Percentiles rank a stretch among this genome's conserved stretches.
Evolutionary conservation across 2,113 vertebrate genomes (phyloP).

Genomic region (Archilochus colubris): DNA sequence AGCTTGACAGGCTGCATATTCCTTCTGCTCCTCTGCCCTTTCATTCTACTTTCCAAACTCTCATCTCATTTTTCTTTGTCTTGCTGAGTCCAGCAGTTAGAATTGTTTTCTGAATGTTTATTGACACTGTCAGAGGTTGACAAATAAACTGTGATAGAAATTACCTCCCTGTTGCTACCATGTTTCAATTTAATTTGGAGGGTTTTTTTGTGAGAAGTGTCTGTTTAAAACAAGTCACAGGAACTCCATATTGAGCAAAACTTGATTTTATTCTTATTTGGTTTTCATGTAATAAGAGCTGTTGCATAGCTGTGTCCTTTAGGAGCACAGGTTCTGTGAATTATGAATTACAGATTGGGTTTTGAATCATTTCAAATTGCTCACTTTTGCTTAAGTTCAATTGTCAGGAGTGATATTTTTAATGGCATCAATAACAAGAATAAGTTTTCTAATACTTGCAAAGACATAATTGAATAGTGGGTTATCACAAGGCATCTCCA

Average conservation of each 20-base stretch:
- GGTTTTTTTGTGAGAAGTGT: background rate
- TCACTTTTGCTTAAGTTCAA: background rate
- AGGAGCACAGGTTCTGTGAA: background rate
- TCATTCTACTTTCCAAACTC: background rate
- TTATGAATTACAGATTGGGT: background rate
- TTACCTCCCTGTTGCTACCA: background rate
- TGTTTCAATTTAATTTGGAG: background rate
- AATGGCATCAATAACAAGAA: fast-evolving
- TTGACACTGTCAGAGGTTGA: background rate
- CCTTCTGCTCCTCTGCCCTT: background rate
- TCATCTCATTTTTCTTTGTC: background rate
- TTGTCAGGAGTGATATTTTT: background rate
- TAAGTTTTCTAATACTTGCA: background rate
- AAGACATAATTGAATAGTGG: background rate
- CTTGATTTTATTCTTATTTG: background rate
- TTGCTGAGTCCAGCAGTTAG: background rate
- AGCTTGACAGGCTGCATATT: background rate
- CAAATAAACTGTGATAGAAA: background rate
- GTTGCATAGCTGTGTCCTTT: background rate
- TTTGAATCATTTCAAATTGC: background rate
- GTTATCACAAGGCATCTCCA: background rate
- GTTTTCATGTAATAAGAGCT: background rate
- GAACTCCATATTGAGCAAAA: background rate
- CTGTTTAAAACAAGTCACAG: background rate
- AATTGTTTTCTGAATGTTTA: background rate